phyloP scores from a whole-genome alignment of 2,888 invertebrate genomes.

The Cyrtodaria siliqua region DNA sequence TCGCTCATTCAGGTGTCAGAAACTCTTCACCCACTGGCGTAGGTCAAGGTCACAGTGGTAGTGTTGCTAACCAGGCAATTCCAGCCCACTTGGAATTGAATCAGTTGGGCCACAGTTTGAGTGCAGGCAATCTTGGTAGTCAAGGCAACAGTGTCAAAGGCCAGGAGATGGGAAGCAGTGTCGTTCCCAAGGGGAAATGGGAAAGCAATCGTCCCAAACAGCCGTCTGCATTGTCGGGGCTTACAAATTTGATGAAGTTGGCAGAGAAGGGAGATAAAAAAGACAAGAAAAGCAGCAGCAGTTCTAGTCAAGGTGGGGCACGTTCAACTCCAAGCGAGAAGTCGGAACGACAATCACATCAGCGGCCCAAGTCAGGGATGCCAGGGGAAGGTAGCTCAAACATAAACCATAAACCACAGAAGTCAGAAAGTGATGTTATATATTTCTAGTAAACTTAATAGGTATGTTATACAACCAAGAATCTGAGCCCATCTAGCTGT shows the following conservation, averaged over 20 bases:
- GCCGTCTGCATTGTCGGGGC: constrained; percentile 55
- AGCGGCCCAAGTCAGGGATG: constrained; percentile 44
- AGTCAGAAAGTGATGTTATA: constrained; percentile 69
- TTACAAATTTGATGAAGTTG: constrained; percentile 75
- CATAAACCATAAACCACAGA: constrained; percentile 61
- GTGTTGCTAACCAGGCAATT: constrained; percentile 46
- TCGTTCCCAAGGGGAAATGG: constrained; percentile 39
- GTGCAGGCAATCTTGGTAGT: constrained; percentile 40
- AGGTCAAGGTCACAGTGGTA: constrained; percentile 19
- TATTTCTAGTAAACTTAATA: constrained; percentile 65
- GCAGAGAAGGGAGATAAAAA: constrained; percentile 74
- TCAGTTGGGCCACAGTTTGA: constrained; percentile 49
- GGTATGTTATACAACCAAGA: too few relatives aligned
- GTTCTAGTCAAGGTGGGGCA: constrained; percentile 53
- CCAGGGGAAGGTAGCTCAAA: constrained; percentile 34
- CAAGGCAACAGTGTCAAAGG: constrained; percentile 30
- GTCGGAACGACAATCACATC: constrained; percentile 24
- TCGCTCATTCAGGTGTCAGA: neutral
- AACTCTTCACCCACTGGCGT: constrained; percentile 25
- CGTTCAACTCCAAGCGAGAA: constrained; percentile 25
- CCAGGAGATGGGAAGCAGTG: constrained; percentile 40
- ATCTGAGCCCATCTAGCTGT: too few relatives aligned
- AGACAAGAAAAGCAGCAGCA: constrained; percentile 47
- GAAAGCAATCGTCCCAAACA: constrained; percentile 63
- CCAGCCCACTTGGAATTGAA: constrained; percentile 26